These are phyloP conservation scores for Zootermopsis nevadensis DNA, from an alignment of 2,888 invertebrate species.

Conservation along the genomic window DNA sequence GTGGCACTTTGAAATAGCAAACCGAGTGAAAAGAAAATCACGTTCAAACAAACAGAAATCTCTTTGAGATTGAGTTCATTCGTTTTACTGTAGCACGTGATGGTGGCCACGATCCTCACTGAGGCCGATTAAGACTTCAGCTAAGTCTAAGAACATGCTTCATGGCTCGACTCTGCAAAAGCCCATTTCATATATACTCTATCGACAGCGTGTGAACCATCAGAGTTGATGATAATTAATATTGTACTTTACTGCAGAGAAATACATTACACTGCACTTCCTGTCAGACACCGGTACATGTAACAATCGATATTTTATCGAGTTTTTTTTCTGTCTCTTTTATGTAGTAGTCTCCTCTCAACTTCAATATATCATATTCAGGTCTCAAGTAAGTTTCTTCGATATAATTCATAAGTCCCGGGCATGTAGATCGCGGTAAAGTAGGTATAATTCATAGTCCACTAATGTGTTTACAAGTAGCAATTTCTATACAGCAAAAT, in stretches of 20 bases:
- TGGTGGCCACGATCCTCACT: no score
- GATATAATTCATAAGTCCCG: background rate
- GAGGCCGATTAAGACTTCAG: no score
- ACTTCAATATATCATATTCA: background rate
- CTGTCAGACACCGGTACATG: background rate
- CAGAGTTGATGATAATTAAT: no score
- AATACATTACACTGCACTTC: background rate
- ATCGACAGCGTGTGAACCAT: background rate
- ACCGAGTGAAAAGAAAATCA: background rate
- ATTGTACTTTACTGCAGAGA: background rate
- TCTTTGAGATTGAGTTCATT: background rate
- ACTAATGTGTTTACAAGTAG: background rate
- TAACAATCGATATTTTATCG: background rate
- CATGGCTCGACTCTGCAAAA: no score
- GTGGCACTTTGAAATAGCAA: background rate
- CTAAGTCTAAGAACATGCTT: no score
- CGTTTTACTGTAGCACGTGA: background rate
- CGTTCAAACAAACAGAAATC: slow-evolving; percentile 14
- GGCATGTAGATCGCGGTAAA: background rate
- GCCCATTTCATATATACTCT: background rate
- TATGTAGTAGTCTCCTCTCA: background rate
- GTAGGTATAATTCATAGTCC: background rate
- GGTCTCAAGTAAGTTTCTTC: background rate
- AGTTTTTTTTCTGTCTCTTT: background rate
- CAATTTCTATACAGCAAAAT: slow-evolving; percentile 7